Conservation (phyloP, 64 coral and sea anemone genomes). For the Montipora sp. region DNA sequence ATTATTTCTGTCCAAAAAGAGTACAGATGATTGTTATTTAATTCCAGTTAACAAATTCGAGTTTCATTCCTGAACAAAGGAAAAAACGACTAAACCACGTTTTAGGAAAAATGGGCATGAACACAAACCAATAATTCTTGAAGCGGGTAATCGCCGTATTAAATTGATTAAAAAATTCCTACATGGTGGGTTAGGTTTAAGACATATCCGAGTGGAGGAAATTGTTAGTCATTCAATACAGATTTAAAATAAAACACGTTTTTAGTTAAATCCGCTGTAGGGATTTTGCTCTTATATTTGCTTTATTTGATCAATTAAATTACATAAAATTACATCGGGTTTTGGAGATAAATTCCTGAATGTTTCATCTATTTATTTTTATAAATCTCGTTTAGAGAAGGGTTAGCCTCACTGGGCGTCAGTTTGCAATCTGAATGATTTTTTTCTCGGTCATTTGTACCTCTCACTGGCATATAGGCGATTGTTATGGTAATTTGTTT, state of each 20-base stretch:
- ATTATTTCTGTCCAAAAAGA: too few species aligned
- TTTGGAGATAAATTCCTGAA: slow-evolving; percentile 8
- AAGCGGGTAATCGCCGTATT: too few species aligned
- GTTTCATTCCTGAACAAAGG: too few species aligned
- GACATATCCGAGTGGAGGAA: not conserved
- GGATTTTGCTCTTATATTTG: not conserved
- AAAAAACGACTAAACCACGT: too few species aligned
- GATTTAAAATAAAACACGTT: too few species aligned
- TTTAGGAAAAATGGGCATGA: too few species aligned
- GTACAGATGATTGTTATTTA: too few species aligned
- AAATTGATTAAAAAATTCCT: too few species aligned
- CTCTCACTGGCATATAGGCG: not conserved
- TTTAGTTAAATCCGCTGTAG: not conserved
- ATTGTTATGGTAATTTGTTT: slow-evolving; percentile 46
- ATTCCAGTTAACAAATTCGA: too few species aligned
- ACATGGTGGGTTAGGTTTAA: too few species aligned
- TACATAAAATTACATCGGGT: not conserved
- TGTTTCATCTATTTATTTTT: slow-evolving; percentile 22
- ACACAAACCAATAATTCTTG: too few species aligned
- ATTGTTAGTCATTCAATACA: not conserved
- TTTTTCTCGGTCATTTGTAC: not conserved
- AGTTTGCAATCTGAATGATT: not conserved
- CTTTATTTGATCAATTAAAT: not conserved
- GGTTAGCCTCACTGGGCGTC: not conserved
- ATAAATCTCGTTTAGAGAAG: not conserved